Conservation (phyloP, 2,888 invertebrate genomes). For the Drosophila limbata region DNA sequence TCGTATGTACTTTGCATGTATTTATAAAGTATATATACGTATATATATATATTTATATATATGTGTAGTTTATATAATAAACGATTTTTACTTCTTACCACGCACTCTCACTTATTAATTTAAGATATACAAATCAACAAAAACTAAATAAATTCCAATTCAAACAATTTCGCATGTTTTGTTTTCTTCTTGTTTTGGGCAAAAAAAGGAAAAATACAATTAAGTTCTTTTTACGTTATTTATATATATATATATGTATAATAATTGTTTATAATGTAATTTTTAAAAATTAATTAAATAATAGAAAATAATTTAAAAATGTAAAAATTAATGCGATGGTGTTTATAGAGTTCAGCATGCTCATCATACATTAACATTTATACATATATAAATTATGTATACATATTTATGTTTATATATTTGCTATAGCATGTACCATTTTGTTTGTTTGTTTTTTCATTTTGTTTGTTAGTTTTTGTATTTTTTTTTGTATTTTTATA, state of each 20-base stretch:
- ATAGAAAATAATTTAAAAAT: conserved; percentile 77
- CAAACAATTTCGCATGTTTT: conserved; percentile 25
- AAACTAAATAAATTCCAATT: conserved; percentile 67
- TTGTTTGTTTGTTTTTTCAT: conserved; percentile 22
- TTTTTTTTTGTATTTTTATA: conserved; percentile 11
- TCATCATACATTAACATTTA: conserved; percentile 34
- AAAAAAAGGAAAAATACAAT: conserved; percentile 48
- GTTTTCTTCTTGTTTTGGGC: conserved; percentile 20
- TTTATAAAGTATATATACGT: conserved; percentile 31
- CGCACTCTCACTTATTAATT: conserved; percentile 46
- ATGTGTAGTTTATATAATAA: conserved; percentile 64
- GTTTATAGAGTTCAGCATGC: conserved; percentile 77
- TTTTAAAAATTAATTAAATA: conserved; percentile 59
- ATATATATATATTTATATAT: conserved; percentile 33
- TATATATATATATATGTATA: conserved; percentile 39
- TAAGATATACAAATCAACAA: conserved; percentile 67
- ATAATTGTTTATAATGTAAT: conserved; percentile 39
- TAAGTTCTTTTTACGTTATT: conserved; percentile 25
- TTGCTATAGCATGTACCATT: conserved; percentile 48
- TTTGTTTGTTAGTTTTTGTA: conserved; percentile 27
- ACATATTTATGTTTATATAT: conserved; percentile 19
- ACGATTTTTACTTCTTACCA: conserved; percentile 53
- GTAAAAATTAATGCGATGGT: conserved; percentile 79
- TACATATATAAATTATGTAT: conserved; percentile 17
- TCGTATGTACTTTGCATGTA: conserved; percentile 38